A percentile compares a stretch with the other conserved stretches of the same genome.
phyloP scores from a whole-genome alignment of 2,113 vertebrate species.

The Callionymus lyra region DNA sequence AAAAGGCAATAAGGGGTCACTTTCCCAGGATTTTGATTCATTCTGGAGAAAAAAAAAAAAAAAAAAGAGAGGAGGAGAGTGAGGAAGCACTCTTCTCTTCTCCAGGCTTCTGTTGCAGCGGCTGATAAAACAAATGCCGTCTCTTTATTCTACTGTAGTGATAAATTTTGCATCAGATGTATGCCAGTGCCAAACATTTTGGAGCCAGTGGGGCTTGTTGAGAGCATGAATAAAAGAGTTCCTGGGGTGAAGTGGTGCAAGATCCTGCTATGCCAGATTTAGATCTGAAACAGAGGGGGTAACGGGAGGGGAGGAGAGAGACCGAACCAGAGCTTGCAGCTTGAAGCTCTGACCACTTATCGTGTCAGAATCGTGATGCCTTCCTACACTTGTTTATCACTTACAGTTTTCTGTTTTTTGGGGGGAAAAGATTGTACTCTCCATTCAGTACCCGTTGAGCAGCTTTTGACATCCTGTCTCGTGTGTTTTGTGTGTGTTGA shows the following conservation, averaged over 20 bases:
- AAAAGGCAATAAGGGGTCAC: conserved; percentile 18
- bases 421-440: background rate
- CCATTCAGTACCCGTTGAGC: conserved; percentile 18
- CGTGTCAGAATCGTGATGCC: conserved; percentile 12
- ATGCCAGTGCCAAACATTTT: conserved; percentile 47
- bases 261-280: conserved; percentile 45
- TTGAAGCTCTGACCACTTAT: conserved; percentile 24
- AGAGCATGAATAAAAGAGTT: conserved; percentile 53
- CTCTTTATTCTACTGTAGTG: conserved; percentile 55
- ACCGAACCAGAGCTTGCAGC: conserved; percentile 16
- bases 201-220: conserved; percentile 38
- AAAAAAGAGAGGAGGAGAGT: no score
- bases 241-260: conserved; percentile 41
- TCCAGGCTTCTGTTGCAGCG: conserved; percentile 13
- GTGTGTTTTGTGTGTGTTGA: conserved; percentile 55
- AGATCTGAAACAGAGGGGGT: conserved; percentile 32
- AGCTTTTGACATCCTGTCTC: conserved; percentile 40
- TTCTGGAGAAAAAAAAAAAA: conserved; percentile 1
- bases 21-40: conserved; percentile 30
- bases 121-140: conserved; percentile 41
- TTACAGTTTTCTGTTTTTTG: conserved; percentile 1
- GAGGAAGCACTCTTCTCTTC: background rate
- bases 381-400: background rate
- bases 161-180: conserved; percentile 52
- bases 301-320: conserved; percentile 17